A percentile compares a stretch with the other conserved stretches of the same genome.
Evolutionary conservation across 2,888 invertebrate genomes (phyloP).

Genomic region (Panorpa germanica): DNA sequence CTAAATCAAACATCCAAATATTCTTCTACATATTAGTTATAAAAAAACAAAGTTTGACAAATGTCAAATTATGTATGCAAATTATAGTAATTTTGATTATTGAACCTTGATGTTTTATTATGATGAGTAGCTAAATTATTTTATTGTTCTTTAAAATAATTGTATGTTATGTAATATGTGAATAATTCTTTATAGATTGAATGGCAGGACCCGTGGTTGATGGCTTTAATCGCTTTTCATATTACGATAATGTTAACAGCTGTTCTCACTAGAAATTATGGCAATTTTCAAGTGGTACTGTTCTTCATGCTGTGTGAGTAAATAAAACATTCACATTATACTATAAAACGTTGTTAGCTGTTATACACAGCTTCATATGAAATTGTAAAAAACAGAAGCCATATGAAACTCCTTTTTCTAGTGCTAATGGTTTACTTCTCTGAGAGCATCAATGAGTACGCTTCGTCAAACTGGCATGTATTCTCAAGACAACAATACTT

Average conservation of each 20-base stretch:
- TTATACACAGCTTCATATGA: background rate
- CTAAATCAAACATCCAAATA: no score
- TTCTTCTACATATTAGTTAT: no score
- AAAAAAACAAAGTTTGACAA: no score
- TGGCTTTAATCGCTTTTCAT: constrained; percentile 56
- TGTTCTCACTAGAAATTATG: constrained; percentile 64
- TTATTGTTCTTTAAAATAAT: background rate
- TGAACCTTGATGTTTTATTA: no score
- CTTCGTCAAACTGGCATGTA: constrained; percentile 69
- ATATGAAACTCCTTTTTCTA: constrained; percentile 26
- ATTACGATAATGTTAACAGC: constrained; percentile 59
- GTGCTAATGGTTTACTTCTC: constrained; percentile 78
- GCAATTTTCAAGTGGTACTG: constrained; percentile 68
- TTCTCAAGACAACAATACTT: constrained; percentile 88
- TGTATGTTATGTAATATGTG: constrained; percentile 3
- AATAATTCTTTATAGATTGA: constrained; percentile 47
- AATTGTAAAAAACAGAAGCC: no score
- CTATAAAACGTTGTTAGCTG: no score
- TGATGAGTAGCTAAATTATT: no score
- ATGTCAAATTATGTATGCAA: no score
- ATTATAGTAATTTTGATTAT: no score
- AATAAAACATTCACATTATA: constrained; percentile 9
- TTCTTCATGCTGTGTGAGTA: constrained; percentile 65
- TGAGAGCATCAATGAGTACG: constrained; percentile 77
- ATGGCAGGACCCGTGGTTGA: constrained; percentile 78